Evolutionary conservation across 1,140 invertebrate species (phyloP), one percentile per base, ranked within the genome.

Genomic region (Drosophila nigromelanica): DNA sequence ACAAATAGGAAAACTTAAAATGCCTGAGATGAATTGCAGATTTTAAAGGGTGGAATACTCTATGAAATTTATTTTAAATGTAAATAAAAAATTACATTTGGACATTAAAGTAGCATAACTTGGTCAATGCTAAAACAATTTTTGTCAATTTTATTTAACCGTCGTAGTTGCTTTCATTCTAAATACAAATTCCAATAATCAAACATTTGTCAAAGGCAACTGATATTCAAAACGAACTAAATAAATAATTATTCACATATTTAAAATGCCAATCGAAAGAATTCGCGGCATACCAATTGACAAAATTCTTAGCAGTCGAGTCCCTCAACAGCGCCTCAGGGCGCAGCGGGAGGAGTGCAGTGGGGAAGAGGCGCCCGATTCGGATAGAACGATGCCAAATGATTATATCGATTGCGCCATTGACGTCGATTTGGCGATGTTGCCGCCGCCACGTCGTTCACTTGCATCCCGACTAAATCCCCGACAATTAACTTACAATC

Each of bases 361-460:
- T 7, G 21, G 21, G 14, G 21, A 4, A 6, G 42, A 59, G 24
- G 6, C 42, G 7, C 8, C 11, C 15, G 37, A 37, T n/a, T 27
- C 37, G 1, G 3, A 33, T 3, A 2, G 12, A 14, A 5, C 6
- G 12, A 18, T 15, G 40, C 42, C 5, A n/a, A 27, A 51, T 5
- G 47, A 45, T 37, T 35, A 50, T 40, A 21, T 51, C 5, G 58
- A 47, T 3, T 11, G 5, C 11, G 27, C 54, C 1, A 14, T 40
- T 1, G 14, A 67, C 4, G 15, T 45, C 0, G 68, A 76, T 18
- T 21, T 43, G 0, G 10, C 42, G 8, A 35, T 61, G 0, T 14
- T 77, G 47, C 77, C 81, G 12, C 77, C 73, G 1, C 73, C 80
- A 6, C 43, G 54, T 0, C 66, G 73, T 24, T 70, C 67, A 4